Percentiles rank a stretch among this genome's conserved stretches.
phyloP scores from a whole-genome alignment of 2,888 invertebrate genomes.

The Rhamnusium bicolor region DNA sequence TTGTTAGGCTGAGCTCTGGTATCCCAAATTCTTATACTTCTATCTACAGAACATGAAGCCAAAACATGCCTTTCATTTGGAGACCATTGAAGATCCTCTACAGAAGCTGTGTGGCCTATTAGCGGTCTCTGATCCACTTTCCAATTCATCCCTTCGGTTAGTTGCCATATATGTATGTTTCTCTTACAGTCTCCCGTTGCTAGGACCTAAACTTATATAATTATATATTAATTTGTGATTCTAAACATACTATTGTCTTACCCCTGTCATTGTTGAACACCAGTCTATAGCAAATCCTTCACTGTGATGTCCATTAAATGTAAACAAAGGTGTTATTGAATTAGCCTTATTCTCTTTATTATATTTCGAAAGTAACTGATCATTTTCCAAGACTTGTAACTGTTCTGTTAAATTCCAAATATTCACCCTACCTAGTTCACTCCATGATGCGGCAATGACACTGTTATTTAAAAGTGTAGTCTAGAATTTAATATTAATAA shows the following conservation, averaged over 20 bases:
- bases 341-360: constrained; percentile 75
- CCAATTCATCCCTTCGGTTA: constrained; percentile 84
- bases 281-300: constrained; percentile 98
- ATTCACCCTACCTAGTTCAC: constrained; percentile 93
- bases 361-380: constrained; percentile 76
- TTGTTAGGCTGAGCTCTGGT: constrained; percentile 87
- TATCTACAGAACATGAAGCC: constrained; percentile 92
- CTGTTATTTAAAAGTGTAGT: constrained; percentile 77
- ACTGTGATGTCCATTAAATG: constrained; percentile 91
- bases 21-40: constrained; percentile 96
- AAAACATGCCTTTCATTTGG: constrained; percentile 93
- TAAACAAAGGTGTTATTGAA: constrained; percentile 81
- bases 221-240: not conserved
- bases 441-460: constrained; percentile 93
- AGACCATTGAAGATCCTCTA: constrained; percentile 99
- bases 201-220: constrained; percentile 76
- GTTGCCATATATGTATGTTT: constrained; percentile 95
- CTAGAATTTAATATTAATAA: constrained; percentile 68
- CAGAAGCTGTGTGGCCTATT: constrained; percentile 90
- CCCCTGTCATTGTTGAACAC: constrained; percentile 86
- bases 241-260: constrained; percentile 60
- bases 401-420: constrained; percentile 92
- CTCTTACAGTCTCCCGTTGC: constrained; percentile 95
- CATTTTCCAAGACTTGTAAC: constrained; percentile 85
- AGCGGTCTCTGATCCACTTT: constrained; percentile 91